Evolutionary conservation across 2,888 invertebrate species (phyloP).

Genomic region (Trachelus iudaicus): DNA sequence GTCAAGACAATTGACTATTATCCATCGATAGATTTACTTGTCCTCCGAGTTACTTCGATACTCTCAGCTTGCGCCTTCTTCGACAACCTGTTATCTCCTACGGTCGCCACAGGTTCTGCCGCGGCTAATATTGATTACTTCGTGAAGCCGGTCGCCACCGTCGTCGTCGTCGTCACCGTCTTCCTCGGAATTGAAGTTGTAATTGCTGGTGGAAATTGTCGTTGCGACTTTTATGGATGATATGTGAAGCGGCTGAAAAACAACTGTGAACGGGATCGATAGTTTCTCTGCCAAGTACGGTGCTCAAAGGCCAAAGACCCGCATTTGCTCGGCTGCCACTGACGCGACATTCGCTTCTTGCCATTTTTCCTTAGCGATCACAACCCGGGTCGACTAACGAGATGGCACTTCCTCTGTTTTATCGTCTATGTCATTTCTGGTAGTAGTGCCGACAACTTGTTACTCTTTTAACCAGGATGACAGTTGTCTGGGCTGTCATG

Average conservation of each 20-base stretch:
- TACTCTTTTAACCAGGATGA: neutral
- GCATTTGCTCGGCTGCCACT: neutral
- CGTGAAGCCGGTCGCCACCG: conserved; percentile 15
- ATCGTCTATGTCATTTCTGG: neutral
- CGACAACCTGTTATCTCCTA: conserved; percentile 53
- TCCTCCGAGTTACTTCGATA: neutral
- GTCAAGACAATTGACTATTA: neutral
- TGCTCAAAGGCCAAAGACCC: neutral
- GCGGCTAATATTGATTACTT: conserved; percentile 45
- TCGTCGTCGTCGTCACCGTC: neutral
- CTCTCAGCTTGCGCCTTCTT: conserved; percentile 4
- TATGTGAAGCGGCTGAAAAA: neutral
- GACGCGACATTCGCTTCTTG: neutral
- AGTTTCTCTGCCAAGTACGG: neutral
- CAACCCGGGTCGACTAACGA: neutral
- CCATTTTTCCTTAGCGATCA: neutral
- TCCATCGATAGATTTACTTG: neutral
- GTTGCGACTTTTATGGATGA: neutral
- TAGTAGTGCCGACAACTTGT: neutral
- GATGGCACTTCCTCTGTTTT: neutral
- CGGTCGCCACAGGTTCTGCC: conserved; percentile 21
- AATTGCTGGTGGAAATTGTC: neutral
- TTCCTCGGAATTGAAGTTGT: neutral
- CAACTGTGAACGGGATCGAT: neutral
- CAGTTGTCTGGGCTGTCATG: neutral